Evolutionary conservation across 2,888 invertebrate genomes (phyloP).

Genomic region (Diplolepis rosae): DNA sequence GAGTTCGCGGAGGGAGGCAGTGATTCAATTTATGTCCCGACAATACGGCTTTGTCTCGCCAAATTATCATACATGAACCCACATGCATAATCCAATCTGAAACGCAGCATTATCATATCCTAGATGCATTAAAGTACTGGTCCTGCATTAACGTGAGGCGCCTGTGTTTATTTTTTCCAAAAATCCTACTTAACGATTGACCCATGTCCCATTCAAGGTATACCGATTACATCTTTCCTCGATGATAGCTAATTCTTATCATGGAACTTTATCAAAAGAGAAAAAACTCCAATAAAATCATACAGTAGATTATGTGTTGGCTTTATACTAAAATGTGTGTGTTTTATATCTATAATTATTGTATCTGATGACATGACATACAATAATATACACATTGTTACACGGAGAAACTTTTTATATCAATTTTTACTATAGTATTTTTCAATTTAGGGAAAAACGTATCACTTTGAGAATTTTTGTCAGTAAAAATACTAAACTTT

Average conservation of each 20-base stretch:
- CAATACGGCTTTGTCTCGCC: slow-evolving; percentile 71
- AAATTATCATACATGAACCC: slow-evolving; percentile 70
- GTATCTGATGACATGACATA: no score
- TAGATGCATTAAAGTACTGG: slow-evolving; percentile 63
- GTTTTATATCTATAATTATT: no score
- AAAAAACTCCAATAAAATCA: no score
- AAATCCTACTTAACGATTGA: slow-evolving; percentile 31
- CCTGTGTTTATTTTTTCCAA: slow-evolving; percentile 53
- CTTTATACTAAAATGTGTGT: no score
- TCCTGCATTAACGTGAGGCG: slow-evolving; percentile 58
- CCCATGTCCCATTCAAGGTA: slow-evolving; percentile 22
- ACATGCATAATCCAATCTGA: slow-evolving; percentile 60
- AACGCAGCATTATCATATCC: slow-evolving; percentile 64
- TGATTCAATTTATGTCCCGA: slow-evolving; percentile 69
- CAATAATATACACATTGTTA: no score
- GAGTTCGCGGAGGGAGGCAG: slow-evolving; percentile 42
- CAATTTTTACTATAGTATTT: no score
- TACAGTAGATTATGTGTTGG: no score
- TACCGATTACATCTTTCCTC: background rate
- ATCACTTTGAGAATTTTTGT: no score
- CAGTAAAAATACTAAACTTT: no score
- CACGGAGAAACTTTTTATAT: no score
- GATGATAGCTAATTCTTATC: slow-evolving; percentile 27
- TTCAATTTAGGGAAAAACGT: no score
- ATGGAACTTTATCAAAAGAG: background rate